These are phyloP conservation scores for Telmatherina bonti DNA, from an alignment of 2,797 vertebrate species.

Conservation along the genomic window DNA sequence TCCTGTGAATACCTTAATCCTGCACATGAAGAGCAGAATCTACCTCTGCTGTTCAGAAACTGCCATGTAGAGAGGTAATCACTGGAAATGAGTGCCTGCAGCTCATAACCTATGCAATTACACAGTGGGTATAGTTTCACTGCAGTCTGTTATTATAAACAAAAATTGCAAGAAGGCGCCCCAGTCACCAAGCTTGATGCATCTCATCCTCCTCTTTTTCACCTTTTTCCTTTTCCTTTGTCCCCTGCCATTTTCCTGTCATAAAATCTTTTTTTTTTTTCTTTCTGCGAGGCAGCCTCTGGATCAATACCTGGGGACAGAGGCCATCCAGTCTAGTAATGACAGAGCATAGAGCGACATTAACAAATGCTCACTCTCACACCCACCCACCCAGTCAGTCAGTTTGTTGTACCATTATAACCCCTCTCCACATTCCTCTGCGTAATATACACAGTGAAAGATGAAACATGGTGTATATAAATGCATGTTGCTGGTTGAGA, in stretches of 20 bases:
- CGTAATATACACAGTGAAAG: conserved; percentile 37
- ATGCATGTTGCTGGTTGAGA: conserved; percentile 23
- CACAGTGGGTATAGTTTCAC: not conserved
- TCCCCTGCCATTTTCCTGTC: conserved; percentile 40
- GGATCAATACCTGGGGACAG: conserved; percentile 72
- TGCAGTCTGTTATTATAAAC: not conserved
- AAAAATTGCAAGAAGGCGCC: not conserved
- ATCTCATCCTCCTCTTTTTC: conserved; percentile 7
- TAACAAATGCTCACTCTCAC: conserved; percentile 65
- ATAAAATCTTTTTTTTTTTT: conserved; percentile 26
- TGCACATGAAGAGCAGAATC: not conserved
- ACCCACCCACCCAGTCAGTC: conserved; percentile 57
- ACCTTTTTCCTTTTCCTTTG: conserved; percentile 10
- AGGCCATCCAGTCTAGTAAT: conserved; percentile 65
- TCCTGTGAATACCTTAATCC: not conserved
- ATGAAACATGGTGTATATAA: conserved; percentile 17
- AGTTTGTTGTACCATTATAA: conserved; percentile 33
- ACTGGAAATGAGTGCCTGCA: not conserved
- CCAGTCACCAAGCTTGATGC: conserved; percentile 3
- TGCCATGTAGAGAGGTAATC: not conserved
- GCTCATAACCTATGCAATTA: not conserved
- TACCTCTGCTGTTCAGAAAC: not conserved
- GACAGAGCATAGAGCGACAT: conserved; percentile 58
- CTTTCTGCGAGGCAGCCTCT: conserved; percentile 26
- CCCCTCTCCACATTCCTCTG: conserved; percentile 28